phyloP scores from a whole-genome alignment of 1,140 invertebrate species.

The Hyposmocoma kahamanoa region DNA sequence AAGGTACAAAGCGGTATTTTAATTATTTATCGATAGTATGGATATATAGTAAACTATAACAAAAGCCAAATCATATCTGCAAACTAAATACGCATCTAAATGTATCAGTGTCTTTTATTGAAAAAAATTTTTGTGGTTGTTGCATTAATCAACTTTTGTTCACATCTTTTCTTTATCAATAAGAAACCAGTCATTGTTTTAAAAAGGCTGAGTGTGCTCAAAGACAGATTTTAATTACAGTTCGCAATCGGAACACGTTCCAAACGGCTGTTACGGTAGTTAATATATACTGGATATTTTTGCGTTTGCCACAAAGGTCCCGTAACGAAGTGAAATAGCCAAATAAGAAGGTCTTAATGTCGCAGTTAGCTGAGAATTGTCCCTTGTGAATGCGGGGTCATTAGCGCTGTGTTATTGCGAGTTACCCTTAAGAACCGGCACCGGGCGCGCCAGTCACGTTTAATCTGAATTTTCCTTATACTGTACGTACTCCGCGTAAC shows the following conservation, averaged over 20 bases:
- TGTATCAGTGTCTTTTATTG: too few species aligned
- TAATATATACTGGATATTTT: constrained; percentile 28
- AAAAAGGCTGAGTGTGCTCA: too few species aligned
- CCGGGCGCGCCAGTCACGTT: constrained; percentile 27
- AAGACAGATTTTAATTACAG: too few species aligned
- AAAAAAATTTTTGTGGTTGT: too few species aligned
- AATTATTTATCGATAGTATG: too few species aligned
- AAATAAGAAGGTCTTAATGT: constrained; percentile 69
- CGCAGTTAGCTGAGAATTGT: constrained; percentile 52
- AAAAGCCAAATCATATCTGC: too few species aligned
- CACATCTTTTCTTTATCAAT: too few species aligned
- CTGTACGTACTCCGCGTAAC: constrained; percentile 21
- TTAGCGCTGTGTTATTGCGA: constrained; percentile 66
- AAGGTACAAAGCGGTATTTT: not conserved
- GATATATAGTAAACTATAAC: too few species aligned
- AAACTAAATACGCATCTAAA: too few species aligned
- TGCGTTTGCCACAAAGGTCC: constrained; percentile 32
- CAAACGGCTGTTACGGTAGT: too few species aligned
- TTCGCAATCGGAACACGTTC: too few species aligned
- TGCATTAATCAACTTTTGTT: too few species aligned
- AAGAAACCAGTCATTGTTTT: not conserved
- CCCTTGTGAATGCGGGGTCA: constrained; percentile 60
- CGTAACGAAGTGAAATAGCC: constrained; percentile 64
- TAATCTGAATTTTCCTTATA: constrained; percentile 50
- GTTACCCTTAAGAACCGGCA: constrained; percentile 32